Evolutionary conservation across 2,888 invertebrate species (phyloP), one percentile per base, ranked within the genome.

Genomic region (Melangyna quadrimaculata): DNA sequence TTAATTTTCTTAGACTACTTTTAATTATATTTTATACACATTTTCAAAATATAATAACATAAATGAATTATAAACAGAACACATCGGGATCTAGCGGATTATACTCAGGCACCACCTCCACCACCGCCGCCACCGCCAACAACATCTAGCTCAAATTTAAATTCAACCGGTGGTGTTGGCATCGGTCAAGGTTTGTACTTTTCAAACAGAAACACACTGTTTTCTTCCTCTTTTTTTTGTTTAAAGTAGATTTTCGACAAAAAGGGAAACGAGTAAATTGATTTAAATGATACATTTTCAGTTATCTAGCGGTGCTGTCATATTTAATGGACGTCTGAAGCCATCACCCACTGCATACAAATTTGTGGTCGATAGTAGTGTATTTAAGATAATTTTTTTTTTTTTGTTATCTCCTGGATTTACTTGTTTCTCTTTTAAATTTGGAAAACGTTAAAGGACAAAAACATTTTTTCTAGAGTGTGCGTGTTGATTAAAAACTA

Each of bases 161-260:
- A 48, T 71, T 61, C 81, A 22, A 57, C 82, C 53, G 87, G 78
- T 78, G 82, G 82, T 78, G 87, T 74, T 82, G 82, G 78, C 71
- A 82, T 51, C 78, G 82, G 87, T 53, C 82, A 87, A 87, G 87
- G 87, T 87, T 87, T 87, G 87, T 87, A 87, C 78, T 78, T 87
- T 78, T 78, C 29, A 59, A 72, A 80, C 40, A 79, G 32, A 75
- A 67, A 51, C 55, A 74, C 10, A 37, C 17, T 53, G 55, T 37
- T 37, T 59, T 61, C 9, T 63, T 55, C 22, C 22, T 63, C 29
- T 35, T 53, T 67, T 45, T 32, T 69, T 40, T 43, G 19, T 29
- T 43, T 40, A 67, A 74, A 61, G 59, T 80, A 81, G 67, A 69
- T 69, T 57, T 65, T 67, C n/a, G 14, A 69, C 69, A 69, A 80